These are phyloP conservation scores for Saturnia pavonia DNA, from an alignment of 2,888 invertebrate species.

Conservation along the genomic window DNA sequence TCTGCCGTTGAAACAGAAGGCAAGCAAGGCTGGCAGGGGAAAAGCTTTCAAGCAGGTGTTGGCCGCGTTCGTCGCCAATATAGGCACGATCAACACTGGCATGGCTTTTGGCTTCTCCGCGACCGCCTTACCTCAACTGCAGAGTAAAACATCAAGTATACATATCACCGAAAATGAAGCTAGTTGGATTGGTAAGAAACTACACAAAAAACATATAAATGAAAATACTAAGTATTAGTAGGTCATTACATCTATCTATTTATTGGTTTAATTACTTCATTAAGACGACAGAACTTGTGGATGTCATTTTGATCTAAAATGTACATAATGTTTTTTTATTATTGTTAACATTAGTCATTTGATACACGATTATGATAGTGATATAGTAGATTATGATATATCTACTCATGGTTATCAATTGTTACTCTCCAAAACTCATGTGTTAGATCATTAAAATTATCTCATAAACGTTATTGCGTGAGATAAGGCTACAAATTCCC, in stretches of 20 bases:
- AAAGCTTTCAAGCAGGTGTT: conserved; percentile 80
- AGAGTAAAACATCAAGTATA: conserved; percentile 72
- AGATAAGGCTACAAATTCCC: neutral
- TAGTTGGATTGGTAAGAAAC: conserved; percentile 85
- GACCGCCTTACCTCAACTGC: conserved; percentile 83
- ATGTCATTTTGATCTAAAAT: too few relatives aligned
- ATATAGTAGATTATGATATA: too few relatives aligned
- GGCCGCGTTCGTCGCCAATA: conserved; percentile 84
- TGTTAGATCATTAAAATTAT: neutral
- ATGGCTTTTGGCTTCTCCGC: conserved; percentile 87
- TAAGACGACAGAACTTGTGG: too few relatives aligned
- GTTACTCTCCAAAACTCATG: neutral
- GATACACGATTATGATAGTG: neutral
- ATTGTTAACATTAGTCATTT: neutral
- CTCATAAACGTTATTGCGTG: conserved; percentile 6
- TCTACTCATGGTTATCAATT: neutral
- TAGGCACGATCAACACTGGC: conserved; percentile 87
- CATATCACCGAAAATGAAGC: conserved; percentile 80
- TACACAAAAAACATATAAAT: neutral
- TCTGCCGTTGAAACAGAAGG: conserved; percentile 39
- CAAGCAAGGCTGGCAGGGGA: conserved; percentile 64
- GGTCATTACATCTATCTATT: neutral
- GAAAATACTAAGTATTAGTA: neutral
- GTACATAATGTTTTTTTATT: neutral
- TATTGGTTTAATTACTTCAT: neutral